phyloP scores from a whole-genome alignment of 1,140 invertebrate species.

The Drosophila pachea region DNA sequence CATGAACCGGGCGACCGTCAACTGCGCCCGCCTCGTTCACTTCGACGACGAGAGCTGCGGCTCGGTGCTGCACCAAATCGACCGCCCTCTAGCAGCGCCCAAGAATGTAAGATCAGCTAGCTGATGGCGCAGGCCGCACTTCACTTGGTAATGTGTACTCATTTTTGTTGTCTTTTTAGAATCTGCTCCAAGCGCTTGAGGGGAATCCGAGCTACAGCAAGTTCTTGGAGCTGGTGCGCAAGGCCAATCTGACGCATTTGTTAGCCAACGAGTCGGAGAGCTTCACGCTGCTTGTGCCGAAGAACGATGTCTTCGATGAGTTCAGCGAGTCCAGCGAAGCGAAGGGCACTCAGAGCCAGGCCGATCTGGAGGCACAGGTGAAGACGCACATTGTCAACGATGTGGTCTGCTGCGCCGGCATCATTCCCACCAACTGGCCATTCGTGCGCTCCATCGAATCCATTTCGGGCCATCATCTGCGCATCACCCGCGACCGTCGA shows the following conservation, averaged over 20 bases:
- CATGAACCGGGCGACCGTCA: slow-evolving; percentile 81
- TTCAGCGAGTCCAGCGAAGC: slow-evolving; percentile 70
- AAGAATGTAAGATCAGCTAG: slow-evolving; percentile 67
- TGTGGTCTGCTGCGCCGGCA: slow-evolving; percentile 82
- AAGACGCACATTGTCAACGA: slow-evolving; percentile 79
- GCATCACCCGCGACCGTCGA: slow-evolving; percentile 79
- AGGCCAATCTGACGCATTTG: slow-evolving; percentile 70
- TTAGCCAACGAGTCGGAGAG: slow-evolving; percentile 61
- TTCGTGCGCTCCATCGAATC: slow-evolving; percentile 80
- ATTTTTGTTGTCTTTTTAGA: slow-evolving; percentile 28
- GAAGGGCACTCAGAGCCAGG: slow-evolving; percentile 40
- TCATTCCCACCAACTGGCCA: slow-evolving; percentile 80
- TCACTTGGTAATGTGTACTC: not conserved
- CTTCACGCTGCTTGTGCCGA: slow-evolving; percentile 83
- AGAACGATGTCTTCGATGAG: slow-evolving; percentile 83
- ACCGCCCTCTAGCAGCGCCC: slow-evolving; percentile 81
- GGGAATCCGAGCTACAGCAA: slow-evolving; percentile 74
- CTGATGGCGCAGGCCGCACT: too few species aligned
- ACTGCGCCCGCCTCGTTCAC: slow-evolving; percentile 82
- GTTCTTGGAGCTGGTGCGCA: slow-evolving; percentile 70
- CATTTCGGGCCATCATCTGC: slow-evolving; percentile 78
- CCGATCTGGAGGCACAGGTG: slow-evolving; percentile 61
- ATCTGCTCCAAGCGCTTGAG: slow-evolving; percentile 66
- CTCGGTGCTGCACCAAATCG: slow-evolving; percentile 82
- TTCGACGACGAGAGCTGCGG: slow-evolving; percentile 83